These are phyloP conservation scores for Limosa lapponica DNA, from an alignment of 2,797 vertebrate species.

Conservation along the genomic window DNA sequence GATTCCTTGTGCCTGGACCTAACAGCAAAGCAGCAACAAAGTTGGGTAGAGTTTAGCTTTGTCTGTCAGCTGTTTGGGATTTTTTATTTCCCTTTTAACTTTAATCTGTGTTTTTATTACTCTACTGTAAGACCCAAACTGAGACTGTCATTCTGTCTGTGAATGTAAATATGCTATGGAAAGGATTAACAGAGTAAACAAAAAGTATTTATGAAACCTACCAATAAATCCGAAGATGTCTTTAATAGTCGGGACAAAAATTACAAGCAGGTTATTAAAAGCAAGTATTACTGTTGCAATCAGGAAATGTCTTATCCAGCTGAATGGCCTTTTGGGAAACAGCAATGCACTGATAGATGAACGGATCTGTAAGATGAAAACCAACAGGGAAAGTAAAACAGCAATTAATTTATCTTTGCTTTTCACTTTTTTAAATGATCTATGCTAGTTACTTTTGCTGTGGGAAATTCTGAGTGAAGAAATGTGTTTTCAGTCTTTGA, in stretches of 20 bases:
- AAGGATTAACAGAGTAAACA: background rate
- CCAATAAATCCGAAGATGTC: slow-evolving; percentile 99
- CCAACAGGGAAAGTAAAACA: background rate
- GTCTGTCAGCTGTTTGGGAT: background rate
- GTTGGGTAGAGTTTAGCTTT: background rate
- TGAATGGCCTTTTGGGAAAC: slow-evolving; percentile 91
- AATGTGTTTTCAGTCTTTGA: background rate
- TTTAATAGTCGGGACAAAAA: slow-evolving; percentile 95
- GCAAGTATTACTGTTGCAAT: slow-evolving; percentile 86
- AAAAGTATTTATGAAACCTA: slow-evolving; percentile 74
- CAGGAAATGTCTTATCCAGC: slow-evolving; percentile 91
- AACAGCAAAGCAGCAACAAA: background rate
- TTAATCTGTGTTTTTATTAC: background rate
- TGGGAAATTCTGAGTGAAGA: slow-evolving; percentile 9
- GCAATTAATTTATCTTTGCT: background rate
- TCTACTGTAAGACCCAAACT: background rate
- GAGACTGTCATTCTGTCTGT: background rate
- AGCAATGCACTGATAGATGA: slow-evolving; percentile 89
- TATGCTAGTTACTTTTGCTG: background rate
- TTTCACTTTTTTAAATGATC: background rate
- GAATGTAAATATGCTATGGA: background rate
- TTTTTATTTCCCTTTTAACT: background rate
- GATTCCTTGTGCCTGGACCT: background rate
- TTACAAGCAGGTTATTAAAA: slow-evolving; percentile 92
- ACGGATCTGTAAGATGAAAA: slow-evolving; percentile 85